Evolutionary conservation across 2,113 vertebrate species (phyloP).

Genomic region (Laterallus jamaicensis): DNA sequence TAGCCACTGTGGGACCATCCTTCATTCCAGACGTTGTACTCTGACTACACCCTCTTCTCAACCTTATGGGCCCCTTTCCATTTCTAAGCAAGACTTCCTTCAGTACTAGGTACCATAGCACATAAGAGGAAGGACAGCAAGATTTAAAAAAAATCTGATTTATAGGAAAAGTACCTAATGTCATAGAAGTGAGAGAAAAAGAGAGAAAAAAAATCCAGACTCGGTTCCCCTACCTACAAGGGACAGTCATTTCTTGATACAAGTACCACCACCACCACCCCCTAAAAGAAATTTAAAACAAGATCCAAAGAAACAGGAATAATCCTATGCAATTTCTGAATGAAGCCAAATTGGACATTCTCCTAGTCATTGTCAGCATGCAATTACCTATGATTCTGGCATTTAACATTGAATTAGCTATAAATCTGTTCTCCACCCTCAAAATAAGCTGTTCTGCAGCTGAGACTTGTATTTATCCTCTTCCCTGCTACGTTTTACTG

Average conservation of each 20-base stretch:
- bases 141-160: neutral
- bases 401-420: neutral
- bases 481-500: constrained; percentile 17
- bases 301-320: neutral
- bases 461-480: constrained; percentile 24
- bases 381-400: neutral
- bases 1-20: neutral
- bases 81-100: neutral
- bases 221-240: neutral
- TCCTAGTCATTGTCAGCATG: neutral
- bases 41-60: neutral
- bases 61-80: neutral
- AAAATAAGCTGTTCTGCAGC: neutral
- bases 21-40: neutral
- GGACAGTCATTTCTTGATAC: neutral
- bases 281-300: neutral
- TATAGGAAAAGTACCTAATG: neutral
- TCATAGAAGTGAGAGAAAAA: neutral
- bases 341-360: neutral
- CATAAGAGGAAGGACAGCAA: neutral
- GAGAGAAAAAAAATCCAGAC: neutral
- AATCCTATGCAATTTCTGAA: neutral
- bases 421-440: neutral
- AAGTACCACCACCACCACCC: neutral
- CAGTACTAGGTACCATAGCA: neutral